Conservation (phyloP, 1,140 invertebrate species). For the Ridgeia piscesae region DNA sequence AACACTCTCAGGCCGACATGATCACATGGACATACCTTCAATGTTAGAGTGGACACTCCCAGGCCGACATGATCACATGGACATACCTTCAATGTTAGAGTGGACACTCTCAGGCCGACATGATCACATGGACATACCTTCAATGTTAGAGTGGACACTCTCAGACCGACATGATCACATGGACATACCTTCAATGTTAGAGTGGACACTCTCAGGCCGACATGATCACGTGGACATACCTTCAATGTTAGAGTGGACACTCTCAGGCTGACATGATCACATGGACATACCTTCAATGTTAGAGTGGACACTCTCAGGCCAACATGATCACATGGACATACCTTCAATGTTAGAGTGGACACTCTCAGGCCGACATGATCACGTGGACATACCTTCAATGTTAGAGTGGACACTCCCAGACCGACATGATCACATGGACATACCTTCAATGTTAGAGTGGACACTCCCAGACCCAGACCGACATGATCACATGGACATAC, state of each 20-base stretch:
- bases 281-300: constrained; percentile 41
- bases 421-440: constrained; percentile 9
- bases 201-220: constrained; percentile 31
- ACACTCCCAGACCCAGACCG: constrained; percentile 31
- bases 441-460: constrained; percentile 41
- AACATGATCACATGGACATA: constrained; percentile 25
- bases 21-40: constrained; percentile 34
- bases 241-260: constrained; percentile 39
- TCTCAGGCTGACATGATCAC: constrained; percentile 18
- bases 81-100: constrained; percentile 41
- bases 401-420: constrained; percentile 35
- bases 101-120: constrained; percentile 31
- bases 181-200: constrained; percentile 42
- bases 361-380: constrained; percentile 18
- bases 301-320: constrained; percentile 32
- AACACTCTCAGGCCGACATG: constrained; percentile 28
- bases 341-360: constrained; percentile 41
- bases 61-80: not conserved
- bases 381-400: constrained; percentile 38
- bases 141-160: constrained; percentile 38
- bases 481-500: constrained; percentile 29
- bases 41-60: constrained; percentile 39
- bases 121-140: constrained; percentile 33
- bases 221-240: constrained; percentile 30
- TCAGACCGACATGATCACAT: constrained; percentile 16